A percentile compares a stretch with the other conserved stretches of the same genome.
These are phyloP conservation scores for Lophotriccus pileatus DNA, from an alignment of 2,797 vertebrate species.

Conservation along the genomic window DNA sequence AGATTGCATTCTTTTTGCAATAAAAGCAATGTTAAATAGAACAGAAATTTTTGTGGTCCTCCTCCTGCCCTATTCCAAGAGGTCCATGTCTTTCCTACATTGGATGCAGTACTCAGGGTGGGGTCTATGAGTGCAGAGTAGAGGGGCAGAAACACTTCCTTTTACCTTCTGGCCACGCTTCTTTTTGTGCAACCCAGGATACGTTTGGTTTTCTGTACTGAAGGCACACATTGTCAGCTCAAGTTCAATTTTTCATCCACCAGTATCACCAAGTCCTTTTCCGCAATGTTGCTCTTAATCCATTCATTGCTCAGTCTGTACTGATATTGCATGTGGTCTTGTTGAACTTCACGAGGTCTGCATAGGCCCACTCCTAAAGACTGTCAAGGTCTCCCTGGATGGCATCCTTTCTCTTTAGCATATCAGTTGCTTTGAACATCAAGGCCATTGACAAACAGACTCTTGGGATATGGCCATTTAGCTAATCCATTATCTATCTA, in stretches of 20 bases:
- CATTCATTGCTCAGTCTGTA: neutral
- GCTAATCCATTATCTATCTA: neutral
- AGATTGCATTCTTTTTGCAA: neutral
- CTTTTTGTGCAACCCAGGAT: neutral
- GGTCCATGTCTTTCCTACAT: neutral
- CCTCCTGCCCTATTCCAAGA: neutral
- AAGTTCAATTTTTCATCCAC: neutral
- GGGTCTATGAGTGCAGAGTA: accelerated
- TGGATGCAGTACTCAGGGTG: neutral
- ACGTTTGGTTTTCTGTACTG: neutral
- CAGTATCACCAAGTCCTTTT: neutral
- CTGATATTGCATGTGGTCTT: neutral
- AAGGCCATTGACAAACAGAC: neutral
- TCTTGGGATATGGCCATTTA: neutral
- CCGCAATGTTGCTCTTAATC: neutral
- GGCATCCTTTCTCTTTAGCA: neutral
- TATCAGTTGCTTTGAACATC: neutral
- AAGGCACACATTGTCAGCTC: neutral
- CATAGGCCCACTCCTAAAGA: neutral
- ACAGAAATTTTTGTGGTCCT: neutral
- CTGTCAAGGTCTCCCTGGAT: too few species aligned
- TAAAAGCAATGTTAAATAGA: neutral
- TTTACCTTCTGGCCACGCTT: accelerated
- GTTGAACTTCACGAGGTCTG: neutral
- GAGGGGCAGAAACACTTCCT: neutral